Percentiles rank a stretch among this genome's conserved stretches.
phyloP scores from a whole-genome alignment of 2,113 vertebrate species.

The Ornithorhynchus anatinus region DNA sequence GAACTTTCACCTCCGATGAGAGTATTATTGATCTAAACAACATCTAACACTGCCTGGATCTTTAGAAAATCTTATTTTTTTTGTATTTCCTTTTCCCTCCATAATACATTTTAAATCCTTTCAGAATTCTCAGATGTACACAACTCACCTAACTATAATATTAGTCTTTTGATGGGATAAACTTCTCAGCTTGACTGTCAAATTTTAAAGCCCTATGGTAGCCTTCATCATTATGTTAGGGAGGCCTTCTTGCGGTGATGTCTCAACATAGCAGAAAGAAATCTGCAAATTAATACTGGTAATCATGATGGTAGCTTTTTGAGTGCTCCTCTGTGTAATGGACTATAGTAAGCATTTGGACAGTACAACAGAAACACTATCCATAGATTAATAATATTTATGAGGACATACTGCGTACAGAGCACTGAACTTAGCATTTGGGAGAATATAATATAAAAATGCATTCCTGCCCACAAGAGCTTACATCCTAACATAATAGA shows the following conservation, averaged over 20 bases:
- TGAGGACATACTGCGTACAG: too few species aligned
- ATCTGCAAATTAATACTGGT: background rate
- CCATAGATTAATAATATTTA: too few species aligned
- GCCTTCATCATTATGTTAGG: conserved; percentile 22
- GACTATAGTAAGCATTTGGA: too few species aligned
- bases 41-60: conserved; percentile 36
- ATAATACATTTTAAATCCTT: conserved; percentile 34
- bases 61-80: conserved; percentile 26
- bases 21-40: conserved; percentile 44
- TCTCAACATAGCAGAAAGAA: background rate
- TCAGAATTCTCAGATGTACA: conserved; percentile 24
- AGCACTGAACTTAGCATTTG: too few species aligned
- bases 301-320: too few species aligned
- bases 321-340: too few species aligned
- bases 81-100: conserved; percentile 34
- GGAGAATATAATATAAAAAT: too few species aligned
- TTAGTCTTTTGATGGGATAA: background rate
- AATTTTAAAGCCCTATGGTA: conserved; percentile 39
- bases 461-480: too few species aligned
- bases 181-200: conserved; percentile 31
- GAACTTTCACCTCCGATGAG: conserved; percentile 50
- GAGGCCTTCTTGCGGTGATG: conserved; percentile 18
- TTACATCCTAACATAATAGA: too few species aligned
- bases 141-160: conserved; percentile 22
- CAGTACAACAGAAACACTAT: too few species aligned